Evolutionary conservation across 2,113 vertebrate species (phyloP).

Genomic region (Piliocolobus tephrosceles): DNA sequence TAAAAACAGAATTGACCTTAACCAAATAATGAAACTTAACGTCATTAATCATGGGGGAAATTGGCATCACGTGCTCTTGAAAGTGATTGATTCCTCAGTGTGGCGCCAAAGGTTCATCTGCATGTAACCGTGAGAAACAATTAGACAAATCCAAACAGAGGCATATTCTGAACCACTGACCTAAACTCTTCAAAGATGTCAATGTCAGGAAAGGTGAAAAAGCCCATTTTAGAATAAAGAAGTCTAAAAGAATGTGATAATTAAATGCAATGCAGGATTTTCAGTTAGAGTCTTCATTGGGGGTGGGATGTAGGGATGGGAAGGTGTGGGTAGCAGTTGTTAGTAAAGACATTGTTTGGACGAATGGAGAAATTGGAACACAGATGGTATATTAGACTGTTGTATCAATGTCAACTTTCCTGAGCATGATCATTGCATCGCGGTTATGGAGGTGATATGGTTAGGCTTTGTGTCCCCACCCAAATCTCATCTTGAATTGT

Average conservation of each 20-base stretch:
- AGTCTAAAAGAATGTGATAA: no score
- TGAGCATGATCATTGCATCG: no score
- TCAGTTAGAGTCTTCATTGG: neutral
- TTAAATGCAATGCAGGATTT: no score
- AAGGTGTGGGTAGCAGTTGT: neutral
- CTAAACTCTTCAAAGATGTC: neutral
- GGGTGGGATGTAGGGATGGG: accelerated
- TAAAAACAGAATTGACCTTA: neutral
- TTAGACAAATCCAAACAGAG: neutral
- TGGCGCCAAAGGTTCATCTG: neutral
- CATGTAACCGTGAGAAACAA: neutral
- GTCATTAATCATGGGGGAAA: accelerated
- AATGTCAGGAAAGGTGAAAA: neutral
- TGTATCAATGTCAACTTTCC: neutral
- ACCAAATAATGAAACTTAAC: neutral
- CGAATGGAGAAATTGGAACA: neutral
- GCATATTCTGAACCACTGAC: no score
- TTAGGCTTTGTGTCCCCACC: no score
- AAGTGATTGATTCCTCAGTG: neutral
- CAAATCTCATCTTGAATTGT: no score
- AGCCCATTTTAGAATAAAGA: no score
- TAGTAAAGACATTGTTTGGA: neutral
- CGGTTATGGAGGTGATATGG: neutral
- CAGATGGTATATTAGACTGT: neutral
- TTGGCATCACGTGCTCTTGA: accelerated